These are phyloP conservation scores for Heterotis niloticus DNA, from an alignment of 2,113 vertebrate species.

Conservation along the genomic window DNA sequence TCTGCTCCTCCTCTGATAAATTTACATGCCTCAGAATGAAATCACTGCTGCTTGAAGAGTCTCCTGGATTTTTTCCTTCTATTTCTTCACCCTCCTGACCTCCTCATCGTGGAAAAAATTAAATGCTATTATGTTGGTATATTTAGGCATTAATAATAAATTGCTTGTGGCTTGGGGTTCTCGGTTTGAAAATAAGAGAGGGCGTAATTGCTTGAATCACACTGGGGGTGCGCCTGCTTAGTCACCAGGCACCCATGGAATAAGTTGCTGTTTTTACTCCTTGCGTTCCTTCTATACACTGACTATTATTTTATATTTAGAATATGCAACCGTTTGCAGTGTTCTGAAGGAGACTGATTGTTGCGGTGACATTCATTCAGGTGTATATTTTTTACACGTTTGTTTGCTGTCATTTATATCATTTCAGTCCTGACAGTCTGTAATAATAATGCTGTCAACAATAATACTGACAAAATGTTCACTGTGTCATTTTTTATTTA, in stretches of 20 bases:
- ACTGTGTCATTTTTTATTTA: no score
- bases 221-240: conserved; percentile 19
- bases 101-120: conserved; percentile 93
- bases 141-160: conserved; percentile 95
- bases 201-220: conserved; percentile 44
- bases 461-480: no score
- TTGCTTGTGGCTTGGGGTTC: conserved; percentile 58
- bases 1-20: conserved; percentile 75
- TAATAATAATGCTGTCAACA: no score
- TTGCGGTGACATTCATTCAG: no score
- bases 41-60: conserved; percentile 80
- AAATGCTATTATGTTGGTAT: conserved; percentile 83
- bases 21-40: conserved; percentile 85
- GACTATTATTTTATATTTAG: conserved; percentile 40
- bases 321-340: no score
- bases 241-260: conserved; percentile 7
- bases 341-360: no score
- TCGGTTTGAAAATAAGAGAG: conserved; percentile 32
- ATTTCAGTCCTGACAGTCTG: not conserved
- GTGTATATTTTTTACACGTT: no score
- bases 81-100: conserved; percentile 84
- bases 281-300: not conserved
- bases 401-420: no score
- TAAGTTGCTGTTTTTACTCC: conserved; percentile 21
- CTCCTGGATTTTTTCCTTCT: conserved; percentile 82